Percentiles rank a stretch among this genome's conserved stretches.
These are phyloP conservation scores for Geodia barretti DNA, from an alignment of 37 sponge, comb jelly and placozoan genomes.

Conservation along the genomic window DNA sequence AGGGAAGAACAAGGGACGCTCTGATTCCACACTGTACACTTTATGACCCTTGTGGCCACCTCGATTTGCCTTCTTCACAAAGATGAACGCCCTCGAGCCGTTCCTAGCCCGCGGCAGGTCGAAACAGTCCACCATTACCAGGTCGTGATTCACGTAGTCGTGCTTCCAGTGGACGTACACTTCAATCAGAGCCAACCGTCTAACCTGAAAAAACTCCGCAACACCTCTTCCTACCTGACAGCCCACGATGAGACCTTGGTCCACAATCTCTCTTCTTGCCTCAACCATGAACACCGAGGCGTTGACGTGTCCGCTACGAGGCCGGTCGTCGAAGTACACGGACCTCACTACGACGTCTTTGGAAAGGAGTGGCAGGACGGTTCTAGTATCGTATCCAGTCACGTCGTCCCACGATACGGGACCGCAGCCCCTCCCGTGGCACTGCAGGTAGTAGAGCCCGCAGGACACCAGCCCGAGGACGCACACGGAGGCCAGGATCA, in stretches of 20 bases:
- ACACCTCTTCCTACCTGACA: conserved; percentile 10
- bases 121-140: not conserved
- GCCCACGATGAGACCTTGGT: conserved; percentile 15
- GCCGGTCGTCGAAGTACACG: conserved; percentile 24
- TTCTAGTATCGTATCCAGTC: no score
- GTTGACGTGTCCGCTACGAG: conserved; percentile 12
- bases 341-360: conserved; percentile 29
- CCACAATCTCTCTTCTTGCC: not conserved
- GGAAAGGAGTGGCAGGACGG: not conserved
- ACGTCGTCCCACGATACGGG: no score
- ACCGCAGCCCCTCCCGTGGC: no score
- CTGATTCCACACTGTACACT: not conserved
- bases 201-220: no score
- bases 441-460: no score
- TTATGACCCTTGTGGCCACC: not conserved
- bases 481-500: no score
- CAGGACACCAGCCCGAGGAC: no score
- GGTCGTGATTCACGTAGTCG: no score
- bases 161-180: no score
- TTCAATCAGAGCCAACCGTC: no score
- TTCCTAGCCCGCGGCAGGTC: not conserved
- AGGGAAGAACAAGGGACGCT: conserved; percentile 1
- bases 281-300: conserved; percentile 22
- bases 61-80: not conserved
- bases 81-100: not conserved